phyloP scores from a whole-genome alignment of 2,888 invertebrate species.

The Rhagophthalmus giganteus region DNA sequence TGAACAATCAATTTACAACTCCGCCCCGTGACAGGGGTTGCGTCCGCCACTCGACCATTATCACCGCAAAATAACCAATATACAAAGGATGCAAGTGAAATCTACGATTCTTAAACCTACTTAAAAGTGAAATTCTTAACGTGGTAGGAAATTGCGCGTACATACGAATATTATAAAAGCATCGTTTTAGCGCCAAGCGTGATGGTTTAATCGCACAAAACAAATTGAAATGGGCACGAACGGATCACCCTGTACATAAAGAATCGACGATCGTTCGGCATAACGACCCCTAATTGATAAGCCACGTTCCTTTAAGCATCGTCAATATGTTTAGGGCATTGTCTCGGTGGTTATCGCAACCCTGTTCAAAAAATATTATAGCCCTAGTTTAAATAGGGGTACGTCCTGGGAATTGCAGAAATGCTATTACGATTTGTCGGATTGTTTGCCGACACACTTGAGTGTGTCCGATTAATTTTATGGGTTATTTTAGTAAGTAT shows the following conservation, averaged over 20 bases:
- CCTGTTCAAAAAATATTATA: constrained; percentile 49
- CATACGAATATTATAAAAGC: too few relatives aligned
- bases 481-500: constrained; percentile 19
- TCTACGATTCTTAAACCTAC: not conserved
- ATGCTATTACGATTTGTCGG: constrained; percentile 31
- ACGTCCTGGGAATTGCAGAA: constrained; percentile 36
- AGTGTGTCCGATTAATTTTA: constrained; percentile 32
- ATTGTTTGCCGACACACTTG: constrained; percentile 36
- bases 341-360: constrained; percentile 45
- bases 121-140: not conserved
- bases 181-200: too few relatives aligned
- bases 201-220: too few relatives aligned
- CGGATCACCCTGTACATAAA: not conserved
- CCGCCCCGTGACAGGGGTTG: constrained; percentile 43
- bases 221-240: too few relatives aligned
- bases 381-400: constrained; percentile 48
- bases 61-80: not conserved
- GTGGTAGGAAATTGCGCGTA: not conserved
- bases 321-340: constrained; percentile 48
- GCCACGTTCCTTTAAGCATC: constrained; percentile 51
- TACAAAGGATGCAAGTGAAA: not conserved
- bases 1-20: constrained; percentile 43
- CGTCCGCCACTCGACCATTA: not conserved
- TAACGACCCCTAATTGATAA: constrained; percentile 52
- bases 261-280: not conserved